Evolutionary conservation across 2,888 invertebrate species (phyloP), one percentile per base, ranked within the genome.

Genomic region (Eurois occulta): DNA sequence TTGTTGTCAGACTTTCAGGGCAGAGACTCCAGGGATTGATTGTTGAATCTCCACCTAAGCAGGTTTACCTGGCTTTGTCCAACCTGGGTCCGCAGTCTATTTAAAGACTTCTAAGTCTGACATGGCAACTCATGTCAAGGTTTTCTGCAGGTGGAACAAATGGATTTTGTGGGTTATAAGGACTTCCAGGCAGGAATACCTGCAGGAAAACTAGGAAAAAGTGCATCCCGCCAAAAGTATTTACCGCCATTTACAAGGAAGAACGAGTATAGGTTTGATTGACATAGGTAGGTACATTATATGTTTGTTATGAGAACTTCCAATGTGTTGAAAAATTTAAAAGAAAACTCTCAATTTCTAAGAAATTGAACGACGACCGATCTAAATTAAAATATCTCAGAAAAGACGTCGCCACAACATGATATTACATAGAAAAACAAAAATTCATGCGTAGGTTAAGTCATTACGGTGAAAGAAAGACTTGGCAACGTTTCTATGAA

Each of bases 381-480:
- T n/a, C 43, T 55, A 64, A 64, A 75, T 64, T 16, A 55, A 64
- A 38, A 52, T 16, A 28, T 35, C 43, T 32, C 21, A 18, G n/a
- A 55, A 28, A 64, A 38, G 21, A 21, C 18, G 55, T n/a, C 38
- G 43, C 43, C 38, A 38, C 46, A 78, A 28, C 35, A 24, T 32
- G 5, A 32, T n/a, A 21, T 55, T 78, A 74, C 52, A 43, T 38
- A 55, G 78, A 78, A 81, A 81, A 28, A 38, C 43, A 16, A 81
- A 74, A 38, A 38, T 24, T 28, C 5, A 66, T 21, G 78, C 48
- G 78, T 41, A 48, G 7, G 4, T 43, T 11, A 24, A 13, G 16
- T 55, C n/a, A 75, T 41, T 24, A 41, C 32, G 16, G 11, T 35
- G 16, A 35, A 43, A 32, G 10, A 48, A 78, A 48, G 52, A 21